Evolutionary conservation across 2,113 vertebrate species (phyloP), one percentile per base, ranked within the genome.

Genomic region (Pollachius pollachius): DNA sequence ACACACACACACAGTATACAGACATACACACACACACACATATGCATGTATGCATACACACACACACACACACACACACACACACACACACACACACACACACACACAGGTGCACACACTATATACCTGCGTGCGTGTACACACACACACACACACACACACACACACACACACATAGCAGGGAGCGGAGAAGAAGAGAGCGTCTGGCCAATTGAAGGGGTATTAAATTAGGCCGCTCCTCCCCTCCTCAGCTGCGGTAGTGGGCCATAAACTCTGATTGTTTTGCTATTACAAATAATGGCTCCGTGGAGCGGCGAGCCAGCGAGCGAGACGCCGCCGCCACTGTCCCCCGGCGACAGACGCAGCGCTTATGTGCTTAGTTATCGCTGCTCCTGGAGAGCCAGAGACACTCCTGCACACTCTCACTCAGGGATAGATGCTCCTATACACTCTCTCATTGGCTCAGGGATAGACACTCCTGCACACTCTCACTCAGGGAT

Each of bases 241-340:
- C 83, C 80, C 80, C 85, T 85, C 87, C 77, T 80, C 85, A 81
- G 87, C 88, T 87, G 80, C 82, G 81, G 73, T 89, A 87, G 81
- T 87, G 85, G 87, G 85, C 84, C 85, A 92, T 92, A 92, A 92
- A 91, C 86, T 82, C 87, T 91, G 89, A 92, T 92, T 92, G 90
- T 92, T 91, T 93, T 84, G 87, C 90, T 90, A 92, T 92, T 91
- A 90, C 83, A 87, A 90, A 89, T 91, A 92, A 91, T 91, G 88
- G 90, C 81, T 85, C 84, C 77, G 85, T 67, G 4, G 85, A 67
- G 85, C 81, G 85, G 83, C 82, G 80, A 84, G 84, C 79, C 81
- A 79, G 77, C 74, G 77, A 89, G 87, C 90, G 89, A 88, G 88
- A 84, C 80, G 80, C 78, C 74, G 73, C 74, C 78, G 52, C 23